Conservation (phyloP, 2,888 invertebrate species). For the Platerodrilus igneus region DNA sequence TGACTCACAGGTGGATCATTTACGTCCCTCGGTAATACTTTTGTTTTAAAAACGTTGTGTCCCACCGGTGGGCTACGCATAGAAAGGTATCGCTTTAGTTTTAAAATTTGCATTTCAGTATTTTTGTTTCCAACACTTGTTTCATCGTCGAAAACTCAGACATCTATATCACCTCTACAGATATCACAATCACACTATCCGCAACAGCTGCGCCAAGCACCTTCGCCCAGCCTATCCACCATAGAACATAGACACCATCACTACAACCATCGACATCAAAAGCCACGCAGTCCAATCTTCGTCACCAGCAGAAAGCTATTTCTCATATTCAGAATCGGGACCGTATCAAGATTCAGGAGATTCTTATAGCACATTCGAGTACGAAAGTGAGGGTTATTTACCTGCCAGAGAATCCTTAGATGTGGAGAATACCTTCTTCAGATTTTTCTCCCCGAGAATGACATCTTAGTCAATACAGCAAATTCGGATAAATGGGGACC, state of each 20-base stretch:
- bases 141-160: background rate
- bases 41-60: too few species aligned
- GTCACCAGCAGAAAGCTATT: constrained; percentile 1
- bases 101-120: too few species aligned
- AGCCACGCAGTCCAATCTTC: background rate
- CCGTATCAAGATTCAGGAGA: constrained; percentile 1
- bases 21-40: too few species aligned
- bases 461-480: constrained; percentile 2
- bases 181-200: too few species aligned
- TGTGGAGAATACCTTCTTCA: background rate
- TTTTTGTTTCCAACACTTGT: constrained; percentile 1
- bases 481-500: constrained; percentile 2
- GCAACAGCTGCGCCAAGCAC: background rate
- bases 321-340: background rate
- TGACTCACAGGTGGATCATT: too few species aligned
- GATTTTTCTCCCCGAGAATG: background rate
- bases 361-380: background rate
- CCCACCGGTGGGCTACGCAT: too few species aligned
- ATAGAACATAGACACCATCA: too few species aligned
- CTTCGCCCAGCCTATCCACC: background rate
- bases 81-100: too few species aligned
- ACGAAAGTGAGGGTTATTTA: constrained; percentile 1
- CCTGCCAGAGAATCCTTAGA: background rate
- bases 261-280: too few species aligned
- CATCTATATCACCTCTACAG: constrained; percentile 2